Percentiles rank a stretch among this genome's conserved stretches.
phyloP scores from a whole-genome alignment of 2,888 invertebrate genomes.

The Leptinotarsa peninsularis region DNA sequence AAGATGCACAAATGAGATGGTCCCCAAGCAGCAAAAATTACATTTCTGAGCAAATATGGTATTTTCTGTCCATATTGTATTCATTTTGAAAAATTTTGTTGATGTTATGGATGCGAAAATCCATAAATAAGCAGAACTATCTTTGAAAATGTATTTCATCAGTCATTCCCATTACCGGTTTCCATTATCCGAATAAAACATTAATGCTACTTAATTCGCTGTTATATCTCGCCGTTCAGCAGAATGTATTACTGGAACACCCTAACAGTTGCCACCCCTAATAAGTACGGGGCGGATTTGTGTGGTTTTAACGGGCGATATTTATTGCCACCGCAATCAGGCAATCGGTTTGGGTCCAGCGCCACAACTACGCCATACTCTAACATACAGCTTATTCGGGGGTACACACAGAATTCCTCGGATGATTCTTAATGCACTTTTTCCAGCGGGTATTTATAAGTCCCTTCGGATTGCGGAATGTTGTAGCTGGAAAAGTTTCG shows the following conservation, averaged over 20 bases:
- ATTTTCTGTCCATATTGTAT: too few species aligned
- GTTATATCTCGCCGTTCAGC: background rate
- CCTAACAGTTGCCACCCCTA: background rate
- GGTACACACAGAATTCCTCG: background rate
- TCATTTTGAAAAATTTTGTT: too few species aligned
- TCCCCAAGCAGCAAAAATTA: too few species aligned
- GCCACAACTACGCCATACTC: background rate
- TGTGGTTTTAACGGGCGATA: background rate
- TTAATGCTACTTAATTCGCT: background rate
- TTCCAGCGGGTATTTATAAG: background rate
- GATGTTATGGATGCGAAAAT: too few species aligned
- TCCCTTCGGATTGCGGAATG: conserved; percentile 1
- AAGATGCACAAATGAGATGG: too few species aligned
- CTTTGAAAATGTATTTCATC: too few species aligned
- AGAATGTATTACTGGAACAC: background rate
- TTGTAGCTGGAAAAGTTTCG: background rate
- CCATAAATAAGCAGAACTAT: too few species aligned
- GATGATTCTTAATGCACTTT: background rate
- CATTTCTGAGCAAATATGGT: too few species aligned
- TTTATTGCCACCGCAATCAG: conserved; percentile 14
- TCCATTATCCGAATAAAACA: too few species aligned
- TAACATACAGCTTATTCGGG: background rate
- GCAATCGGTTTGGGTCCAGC: background rate
- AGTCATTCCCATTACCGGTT: too few species aligned
- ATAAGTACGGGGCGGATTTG: conserved; percentile 2